Percentiles rank a stretch among this genome's conserved stretches.
phyloP scores from a whole-genome alignment of 2,888 invertebrate genomes.

The Buathra laborator region DNA sequence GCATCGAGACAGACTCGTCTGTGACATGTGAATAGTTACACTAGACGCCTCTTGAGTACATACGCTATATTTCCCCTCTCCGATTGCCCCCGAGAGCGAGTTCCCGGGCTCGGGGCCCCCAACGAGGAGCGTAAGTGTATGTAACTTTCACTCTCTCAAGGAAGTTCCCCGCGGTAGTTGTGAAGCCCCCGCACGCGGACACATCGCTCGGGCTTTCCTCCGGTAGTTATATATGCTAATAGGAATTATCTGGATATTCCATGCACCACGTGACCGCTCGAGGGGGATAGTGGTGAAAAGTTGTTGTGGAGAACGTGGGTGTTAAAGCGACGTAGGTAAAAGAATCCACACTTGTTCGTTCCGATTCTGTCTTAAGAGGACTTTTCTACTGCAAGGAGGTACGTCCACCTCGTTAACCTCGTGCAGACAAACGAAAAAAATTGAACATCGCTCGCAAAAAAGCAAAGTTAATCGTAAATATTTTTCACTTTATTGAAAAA shows the following conservation, averaged over 20 bases:
- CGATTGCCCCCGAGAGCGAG: conserved; percentile 30
- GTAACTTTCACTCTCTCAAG: conserved; percentile 75
- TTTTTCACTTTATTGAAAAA: neutral
- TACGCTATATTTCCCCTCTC: conserved; percentile 13
- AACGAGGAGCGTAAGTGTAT: conserved; percentile 15
- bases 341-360: neutral
- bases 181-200: conserved; percentile 17
- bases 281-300: neutral
- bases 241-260: conserved; percentile 43
- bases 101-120: conserved; percentile 51
- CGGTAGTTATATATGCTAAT: conserved; percentile 50
- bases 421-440: neutral
- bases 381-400: neutral
- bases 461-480: neutral
- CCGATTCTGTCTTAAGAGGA: neutral
- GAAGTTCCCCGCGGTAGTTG: conserved; percentile 51
- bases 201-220: conserved; percentile 50
- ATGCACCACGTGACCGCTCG: neutral
- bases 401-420: neutral
- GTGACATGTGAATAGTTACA: neutral
- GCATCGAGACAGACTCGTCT: neutral
- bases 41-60: neutral
- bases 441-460: neutral
- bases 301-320: neutral
- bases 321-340: neutral